A percentile compares a stretch with the other conserved stretches of the same genome.
Conservation (phyloP, 2,113 vertebrate genomes). For the Pangasianodon hypophthalmus region DNA sequence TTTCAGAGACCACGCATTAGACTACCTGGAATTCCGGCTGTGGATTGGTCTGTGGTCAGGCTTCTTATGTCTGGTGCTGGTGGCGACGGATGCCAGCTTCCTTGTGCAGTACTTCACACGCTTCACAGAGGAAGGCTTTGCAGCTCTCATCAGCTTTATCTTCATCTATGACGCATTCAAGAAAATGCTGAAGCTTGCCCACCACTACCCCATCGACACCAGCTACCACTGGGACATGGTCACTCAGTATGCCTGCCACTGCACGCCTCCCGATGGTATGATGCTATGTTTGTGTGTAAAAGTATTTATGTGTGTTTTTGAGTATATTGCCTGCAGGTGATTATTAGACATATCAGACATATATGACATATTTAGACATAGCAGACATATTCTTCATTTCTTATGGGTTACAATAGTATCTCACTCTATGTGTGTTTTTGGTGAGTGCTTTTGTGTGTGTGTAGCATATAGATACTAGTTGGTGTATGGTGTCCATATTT, state of each 20-base stretch:
- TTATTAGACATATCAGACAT: too few relatives aligned
- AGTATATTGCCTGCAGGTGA: not conserved
- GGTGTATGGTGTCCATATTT: not conserved
- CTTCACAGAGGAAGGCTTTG: conserved; percentile 96
- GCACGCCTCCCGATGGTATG: conserved; percentile 69
- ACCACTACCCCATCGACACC: conserved; percentile 87
- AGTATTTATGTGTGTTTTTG: not conserved
- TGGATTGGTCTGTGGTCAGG: conserved; percentile 98
- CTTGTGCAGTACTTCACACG: conserved; percentile 97
- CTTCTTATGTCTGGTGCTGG: conserved; percentile 86
- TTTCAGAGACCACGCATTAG: conserved; percentile 86
- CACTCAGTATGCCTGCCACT: conserved; percentile 84
- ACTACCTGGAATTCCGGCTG: conserved; percentile 96
- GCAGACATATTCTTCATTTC: not conserved
- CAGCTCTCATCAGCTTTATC: conserved; percentile 96
- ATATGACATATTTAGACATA: too few relatives aligned
- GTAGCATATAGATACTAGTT: not conserved
- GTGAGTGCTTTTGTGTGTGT: not conserved
- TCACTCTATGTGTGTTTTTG: not conserved
- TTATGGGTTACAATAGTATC: not conserved
- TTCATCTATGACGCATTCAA: conserved; percentile 98
- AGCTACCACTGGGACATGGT: conserved; percentile 77
- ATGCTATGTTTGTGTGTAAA: not conserved
- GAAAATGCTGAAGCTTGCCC: conserved; percentile 93
- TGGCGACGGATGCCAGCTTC: conserved; percentile 93